Percentiles rank a stretch among this genome's conserved stretches.
These are phyloP conservation scores for Amphipyra berbera DNA, from an alignment of 2,888 invertebrate species.

Conservation along the genomic window DNA sequence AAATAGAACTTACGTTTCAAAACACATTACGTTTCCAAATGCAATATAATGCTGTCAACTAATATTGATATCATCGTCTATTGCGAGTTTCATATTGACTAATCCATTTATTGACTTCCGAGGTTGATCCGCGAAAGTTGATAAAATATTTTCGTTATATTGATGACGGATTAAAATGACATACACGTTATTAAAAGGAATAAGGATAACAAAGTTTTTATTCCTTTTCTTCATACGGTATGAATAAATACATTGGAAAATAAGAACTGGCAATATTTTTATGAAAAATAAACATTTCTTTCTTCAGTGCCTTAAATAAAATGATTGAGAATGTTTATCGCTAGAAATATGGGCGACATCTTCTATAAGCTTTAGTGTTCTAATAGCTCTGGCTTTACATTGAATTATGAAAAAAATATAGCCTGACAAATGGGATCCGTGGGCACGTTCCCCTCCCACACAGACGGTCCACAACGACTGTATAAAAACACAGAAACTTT, in stretches of 20 bases:
- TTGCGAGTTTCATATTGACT: neutral
- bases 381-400: neutral
- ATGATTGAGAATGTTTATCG: neutral
- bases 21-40: slow-evolving; percentile 9
- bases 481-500: too few relatives aligned
- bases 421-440: too few relatives aligned
- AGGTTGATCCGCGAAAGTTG: slow-evolving; percentile 5
- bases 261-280: neutral
- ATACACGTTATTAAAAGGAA: neutral
- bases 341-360: neutral
- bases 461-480: too few relatives aligned
- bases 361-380: neutral
- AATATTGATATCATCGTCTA: slow-evolving; percentile 3
- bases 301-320: neutral
- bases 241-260: neutral
- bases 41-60: neutral
- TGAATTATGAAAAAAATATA: neutral
- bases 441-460: too few relatives aligned
- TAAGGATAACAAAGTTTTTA: slow-evolving; percentile 1
- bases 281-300: neutral
- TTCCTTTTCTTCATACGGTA: neutral
- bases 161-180: neutral
- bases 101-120: slow-evolving; percentile 3
- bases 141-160: slow-evolving; percentile 5
- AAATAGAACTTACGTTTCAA: slow-evolving; percentile 26